phyloP scores from a whole-genome alignment of 2,113 vertebrate genomes.

The Polypterus bichir region DNA sequence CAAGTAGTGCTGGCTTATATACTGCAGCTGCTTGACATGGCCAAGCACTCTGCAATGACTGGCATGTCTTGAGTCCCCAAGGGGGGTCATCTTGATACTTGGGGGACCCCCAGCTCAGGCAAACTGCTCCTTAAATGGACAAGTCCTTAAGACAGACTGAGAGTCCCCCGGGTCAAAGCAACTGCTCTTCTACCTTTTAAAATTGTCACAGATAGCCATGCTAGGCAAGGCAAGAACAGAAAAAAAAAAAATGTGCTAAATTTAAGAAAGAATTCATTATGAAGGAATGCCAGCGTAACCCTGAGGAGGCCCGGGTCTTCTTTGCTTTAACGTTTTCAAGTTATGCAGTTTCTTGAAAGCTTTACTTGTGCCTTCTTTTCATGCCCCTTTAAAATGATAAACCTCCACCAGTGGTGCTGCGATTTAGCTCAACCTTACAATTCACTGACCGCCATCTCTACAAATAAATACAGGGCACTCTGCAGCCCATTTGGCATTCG shows the following conservation, averaged over 20 bases:
- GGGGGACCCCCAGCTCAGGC: slow-evolving; percentile 17
- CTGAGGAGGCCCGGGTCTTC: no score
- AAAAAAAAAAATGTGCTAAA: slow-evolving; percentile 4
- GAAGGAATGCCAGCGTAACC: no score
- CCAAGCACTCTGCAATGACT: slow-evolving; percentile 9
- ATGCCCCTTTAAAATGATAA: no score
- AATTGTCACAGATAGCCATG: slow-evolving; percentile 4
- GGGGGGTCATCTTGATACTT: slow-evolving; percentile 17
- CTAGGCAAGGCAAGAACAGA: not conserved
- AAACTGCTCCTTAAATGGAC: slow-evolving; percentile 29
- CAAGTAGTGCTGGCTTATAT: slow-evolving; percentile 25
- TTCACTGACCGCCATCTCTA: no score
- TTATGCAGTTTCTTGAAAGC: no score
- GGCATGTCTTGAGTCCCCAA: slow-evolving; percentile 2
- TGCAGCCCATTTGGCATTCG: no score
- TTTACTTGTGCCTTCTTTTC: no score
- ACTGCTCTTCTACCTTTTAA: slow-evolving; percentile 23
- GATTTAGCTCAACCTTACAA: no score
- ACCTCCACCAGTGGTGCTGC: no score
- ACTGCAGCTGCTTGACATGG: slow-evolving; percentile 25
- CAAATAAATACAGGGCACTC: no score
- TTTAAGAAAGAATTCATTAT: not conserved
- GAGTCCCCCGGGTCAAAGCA: slow-evolving; percentile 23
- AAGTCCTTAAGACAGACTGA: slow-evolving; percentile 15
- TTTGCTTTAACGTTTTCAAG: no score